Base-by-base conservation (phyloP, 2,797 vertebrate genomes). In the Thalassophryne amazonica region DNA sequence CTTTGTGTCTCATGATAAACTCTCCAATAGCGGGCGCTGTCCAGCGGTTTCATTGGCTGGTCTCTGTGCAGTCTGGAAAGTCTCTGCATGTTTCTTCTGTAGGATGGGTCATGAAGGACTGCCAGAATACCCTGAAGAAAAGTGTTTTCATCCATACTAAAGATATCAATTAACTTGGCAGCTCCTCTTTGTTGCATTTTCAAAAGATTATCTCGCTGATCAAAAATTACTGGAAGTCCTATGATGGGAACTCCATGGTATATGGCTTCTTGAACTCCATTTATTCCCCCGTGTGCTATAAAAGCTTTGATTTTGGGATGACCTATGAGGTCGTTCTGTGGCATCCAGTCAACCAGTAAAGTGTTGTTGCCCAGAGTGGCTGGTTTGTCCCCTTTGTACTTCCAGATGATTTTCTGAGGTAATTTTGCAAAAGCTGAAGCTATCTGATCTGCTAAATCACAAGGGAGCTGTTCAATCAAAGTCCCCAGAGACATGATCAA, bases 401-500 rank as follows among this genome's bases (percentile, higher is more conserved):
- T 81, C 89, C 88, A 91, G 56, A 91, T 88, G 12, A 92, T 87
- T 55, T 90, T 92, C 47, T 91, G 89, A 20, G 86, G 86, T 41
- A 91, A 65, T 54, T 79, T 64, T 2, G 87, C 76, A 34, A 92
- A 89, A 33, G 63, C 80, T 38, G 80, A 68, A 14, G 86, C 87
- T 1, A 91, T 82, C 36, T 77, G 60, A 18, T 91, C 70, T 0
- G 81, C 56, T 3, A 89, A 38, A 10, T 87, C 84, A 15, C 0
- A 3, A 0, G 86, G 86, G 33, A 91, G 81, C 2, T 78, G 45
- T 5, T 23, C 62, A 9, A 85, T 60, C 10, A 90, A 52, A 3
- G 88, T 88, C 33, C 89, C 89, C 45, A 91, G 50, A 33, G 89
- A 90, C 83, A 91, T 92, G 7, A 94, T 42, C 21, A 95, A n/a